Conservation (phyloP, 1,140 invertebrate genomes). For the Drosophila azteca region DNA sequence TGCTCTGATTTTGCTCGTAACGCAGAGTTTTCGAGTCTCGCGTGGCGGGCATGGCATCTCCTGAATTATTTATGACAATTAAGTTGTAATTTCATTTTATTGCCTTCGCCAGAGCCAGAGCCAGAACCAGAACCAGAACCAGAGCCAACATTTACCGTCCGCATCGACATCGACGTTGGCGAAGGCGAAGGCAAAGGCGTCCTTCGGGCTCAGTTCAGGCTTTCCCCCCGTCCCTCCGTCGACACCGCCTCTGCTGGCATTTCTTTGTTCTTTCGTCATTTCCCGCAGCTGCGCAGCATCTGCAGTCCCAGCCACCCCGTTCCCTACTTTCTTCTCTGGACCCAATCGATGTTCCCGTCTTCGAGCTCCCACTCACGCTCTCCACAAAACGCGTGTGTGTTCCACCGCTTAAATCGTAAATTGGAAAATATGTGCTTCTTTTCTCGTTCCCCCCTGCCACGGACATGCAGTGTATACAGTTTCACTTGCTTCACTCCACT, state of each 20-base stretch:
- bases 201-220: neutral
- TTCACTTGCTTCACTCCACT: too few species aligned
- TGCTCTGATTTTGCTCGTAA: conserved; percentile 46
- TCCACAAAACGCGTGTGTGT: conserved; percentile 13
- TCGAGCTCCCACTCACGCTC: conserved; percentile 10
- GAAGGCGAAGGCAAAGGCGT: neutral
- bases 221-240: conserved; percentile 10
- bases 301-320: conserved; percentile 18
- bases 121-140: conserved; percentile 51
- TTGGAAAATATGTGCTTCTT: conserved; percentile 59
- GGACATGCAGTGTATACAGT: too few species aligned
- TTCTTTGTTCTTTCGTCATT: conserved; percentile 58
- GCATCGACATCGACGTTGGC: conserved; percentile 5
- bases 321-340: conserved; percentile 1
- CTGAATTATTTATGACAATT: conserved; percentile 73
- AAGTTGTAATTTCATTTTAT: conserved; percentile 74
- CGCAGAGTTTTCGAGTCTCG: conserved; percentile 47
- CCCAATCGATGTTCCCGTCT: conserved; percentile 1
- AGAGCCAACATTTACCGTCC: conserved; percentile 62
- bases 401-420: conserved; percentile 46
- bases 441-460: too few species aligned
- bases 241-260: conserved; percentile 15
- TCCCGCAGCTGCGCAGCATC: conserved; percentile 61
- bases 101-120: conserved; percentile 64
- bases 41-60: conserved; percentile 51